phyloP scores from a whole-genome alignment of 2,888 invertebrate species.

The Lottia scabra region DNA sequence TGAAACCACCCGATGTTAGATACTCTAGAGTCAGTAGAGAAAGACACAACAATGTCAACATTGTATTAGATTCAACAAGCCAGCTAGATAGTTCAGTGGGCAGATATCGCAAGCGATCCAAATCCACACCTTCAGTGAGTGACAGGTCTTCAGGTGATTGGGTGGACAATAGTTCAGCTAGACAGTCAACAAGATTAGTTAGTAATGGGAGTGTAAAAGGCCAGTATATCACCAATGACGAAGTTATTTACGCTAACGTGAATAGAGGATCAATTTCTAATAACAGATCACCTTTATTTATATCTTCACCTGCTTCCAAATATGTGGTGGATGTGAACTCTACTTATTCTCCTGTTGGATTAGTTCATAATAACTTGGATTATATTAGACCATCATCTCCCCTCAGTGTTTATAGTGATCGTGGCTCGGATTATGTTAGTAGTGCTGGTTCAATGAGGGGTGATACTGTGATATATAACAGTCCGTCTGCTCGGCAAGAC shows the following conservation, averaged over 20 bases:
- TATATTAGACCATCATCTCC: background rate
- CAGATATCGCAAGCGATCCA: slow-evolving; percentile 41
- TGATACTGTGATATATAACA: slow-evolving; percentile 31
- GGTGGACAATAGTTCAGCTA: slow-evolving; percentile 24
- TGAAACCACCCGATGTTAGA: background rate
- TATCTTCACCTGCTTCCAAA: background rate
- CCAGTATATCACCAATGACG: background rate
- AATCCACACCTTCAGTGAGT: slow-evolving; percentile 44
- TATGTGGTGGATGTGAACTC: background rate
- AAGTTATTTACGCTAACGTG: slow-evolving; percentile 1
- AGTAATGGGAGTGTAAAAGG: background rate
- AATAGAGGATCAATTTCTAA: background rate
- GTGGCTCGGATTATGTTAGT: background rate
- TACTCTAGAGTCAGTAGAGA: background rate
- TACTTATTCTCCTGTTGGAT: background rate
- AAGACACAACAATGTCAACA: background rate
- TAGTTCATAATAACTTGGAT: background rate
- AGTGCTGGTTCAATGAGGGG: background rate
- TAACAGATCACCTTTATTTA: background rate
- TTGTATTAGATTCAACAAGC: background rate
- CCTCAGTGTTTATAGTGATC: background rate
- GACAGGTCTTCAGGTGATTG: slow-evolving; percentile 29
- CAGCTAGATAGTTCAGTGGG: slow-evolving; percentile 17
- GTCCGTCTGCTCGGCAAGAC: slow-evolving; percentile 31
- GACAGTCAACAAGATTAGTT: background rate